Evolutionary conservation across 2,888 invertebrate species (phyloP), one percentile per base, ranked within the genome.

Genomic region (Drosophila sordidula): DNA sequence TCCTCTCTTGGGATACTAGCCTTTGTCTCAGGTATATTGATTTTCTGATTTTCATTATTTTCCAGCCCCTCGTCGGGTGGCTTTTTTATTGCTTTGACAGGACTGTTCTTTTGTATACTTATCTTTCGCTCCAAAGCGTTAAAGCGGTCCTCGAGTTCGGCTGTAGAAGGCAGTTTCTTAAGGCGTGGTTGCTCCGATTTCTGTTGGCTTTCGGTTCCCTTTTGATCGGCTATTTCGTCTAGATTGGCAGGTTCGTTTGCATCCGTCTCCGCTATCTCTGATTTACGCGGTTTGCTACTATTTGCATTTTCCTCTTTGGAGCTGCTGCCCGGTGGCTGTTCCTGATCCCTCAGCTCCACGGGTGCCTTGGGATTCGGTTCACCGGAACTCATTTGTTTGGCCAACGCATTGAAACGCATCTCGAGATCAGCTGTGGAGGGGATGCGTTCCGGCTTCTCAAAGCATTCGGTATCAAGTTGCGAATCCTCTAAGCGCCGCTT

Each of bases 111-210:
- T 12, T 87, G 77, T 3, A 72, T 58, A 26, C 81, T 86, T 52
- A 73, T 80, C 46, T 75, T 79, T 38, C 86, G 75, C 47, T 89
- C 90, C 4, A 89, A 51, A 6, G 87, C 89, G 77, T 90, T 89
- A 22, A 87, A 89, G 1, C 90, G 87, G 76, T 90, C 88, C 64
- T 89, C 89, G 8, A 89, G 70, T 62, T 89, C 90, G 36, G 90
- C 90, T 41, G 89, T 89, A 12, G 89, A 89, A 34, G 89, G 89
- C 52, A 90, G 52, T 66, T 86, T 89, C 11, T 76, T 88, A 32
- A 84, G 73, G 16, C 75, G 73, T 16, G 77, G 77, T 16, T 54
- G 46, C 4, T 75, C 59, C 3, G 18, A 12, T 11, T 64, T 46
- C 0, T 29, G 22, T 6, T 25, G 51, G 26, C 8, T 56, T 4